Conservation (phyloP, 2,888 invertebrate species). For the Eucera pruinosa region DNA sequence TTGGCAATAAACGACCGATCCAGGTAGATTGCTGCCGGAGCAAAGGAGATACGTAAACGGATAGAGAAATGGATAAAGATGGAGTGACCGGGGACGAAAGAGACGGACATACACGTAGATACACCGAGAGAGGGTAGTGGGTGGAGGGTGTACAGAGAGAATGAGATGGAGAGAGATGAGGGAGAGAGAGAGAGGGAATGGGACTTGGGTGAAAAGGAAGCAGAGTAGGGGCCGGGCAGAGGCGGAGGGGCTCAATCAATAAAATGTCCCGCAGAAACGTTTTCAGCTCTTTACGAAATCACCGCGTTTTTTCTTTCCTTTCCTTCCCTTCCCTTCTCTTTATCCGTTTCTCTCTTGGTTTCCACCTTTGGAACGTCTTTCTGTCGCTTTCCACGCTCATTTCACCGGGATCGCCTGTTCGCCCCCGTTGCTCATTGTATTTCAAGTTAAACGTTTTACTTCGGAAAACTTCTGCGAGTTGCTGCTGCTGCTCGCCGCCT, state of each 20-base stretch:
- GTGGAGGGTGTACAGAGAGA: constrained; percentile 42
- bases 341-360: constrained; percentile 12
- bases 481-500: no score
- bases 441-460: constrained; percentile 40
- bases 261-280: constrained; percentile 81
- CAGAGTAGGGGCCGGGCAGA: constrained; percentile 65
- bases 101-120: constrained; percentile 35
- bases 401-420: constrained; percentile 23
- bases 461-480: constrained; percentile 40
- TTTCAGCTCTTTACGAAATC: constrained; percentile 75
- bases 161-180: constrained; percentile 44
- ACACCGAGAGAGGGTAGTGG: constrained; percentile 45
- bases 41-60: constrained; percentile 52
- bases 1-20: constrained; percentile 55
- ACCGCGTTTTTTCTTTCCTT: constrained; percentile 58
- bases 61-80: constrained; percentile 55
- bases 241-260: constrained; percentile 79
- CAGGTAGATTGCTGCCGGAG: constrained; percentile 52
- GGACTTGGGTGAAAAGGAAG: constrained; percentile 66
- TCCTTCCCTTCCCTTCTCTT: constrained; percentile 11
- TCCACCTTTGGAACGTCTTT: background rate
- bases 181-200: constrained; percentile 58
- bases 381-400: constrained; percentile 20
- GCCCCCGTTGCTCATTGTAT: constrained; percentile 35
- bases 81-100: constrained; percentile 16